Base-by-base conservation (phyloP, 2,113 vertebrate species). In the Muntiacus reevesi region DNA sequence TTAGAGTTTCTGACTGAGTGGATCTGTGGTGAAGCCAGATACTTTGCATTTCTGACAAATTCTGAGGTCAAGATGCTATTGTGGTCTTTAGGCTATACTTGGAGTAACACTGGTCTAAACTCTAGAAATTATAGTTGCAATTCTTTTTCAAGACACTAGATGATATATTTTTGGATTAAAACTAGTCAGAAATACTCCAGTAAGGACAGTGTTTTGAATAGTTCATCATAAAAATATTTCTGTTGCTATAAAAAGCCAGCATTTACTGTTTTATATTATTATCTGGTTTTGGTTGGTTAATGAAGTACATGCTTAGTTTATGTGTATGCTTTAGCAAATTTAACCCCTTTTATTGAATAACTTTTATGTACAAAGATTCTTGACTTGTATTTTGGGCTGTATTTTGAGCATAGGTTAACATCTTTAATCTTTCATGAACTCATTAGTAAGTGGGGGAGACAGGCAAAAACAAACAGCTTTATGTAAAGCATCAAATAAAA, bases 101-200 rank as follows among this genome's bases (percentile, higher is more conserved):
- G 19, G 10, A 82, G 36, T 45, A 50, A 25, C 10, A 33, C 2
- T 28, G 2, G 5, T 67, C 23, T 79, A 54, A 87, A 91, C 78
- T 76, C 57, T 47, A 47, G 40, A 93, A 21, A 79, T 71, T 40
- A 71, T n/a, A 11, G 21, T 50, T 88, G 87, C 79, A 85, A 28
- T 84, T 95, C 64, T 94, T 30, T 89, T 23, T 89, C 78, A 89
- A 88, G 84, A 89, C 57, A 67, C 30, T 84, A 91, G 36, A 55
- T 91, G 76, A 71, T 94, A 25, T 88, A 93, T 93, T 94, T 91
- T 93, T 59, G 30, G n/a, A 50, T 55, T 57, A 84, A 83, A 57
- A 89, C 45, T 74, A 86, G 45, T 43, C 57, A 86, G 28, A 67
- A 81, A 87, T 47, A 67, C 7, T 83, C 13, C 6, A 59, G 16